A percentile compares a stretch with the other conserved stretches of the same genome.
These are phyloP conservation scores for Xenotilapia flavipinnis DNA, from an alignment of 2,113 vertebrate genomes.

Conservation along the genomic window DNA sequence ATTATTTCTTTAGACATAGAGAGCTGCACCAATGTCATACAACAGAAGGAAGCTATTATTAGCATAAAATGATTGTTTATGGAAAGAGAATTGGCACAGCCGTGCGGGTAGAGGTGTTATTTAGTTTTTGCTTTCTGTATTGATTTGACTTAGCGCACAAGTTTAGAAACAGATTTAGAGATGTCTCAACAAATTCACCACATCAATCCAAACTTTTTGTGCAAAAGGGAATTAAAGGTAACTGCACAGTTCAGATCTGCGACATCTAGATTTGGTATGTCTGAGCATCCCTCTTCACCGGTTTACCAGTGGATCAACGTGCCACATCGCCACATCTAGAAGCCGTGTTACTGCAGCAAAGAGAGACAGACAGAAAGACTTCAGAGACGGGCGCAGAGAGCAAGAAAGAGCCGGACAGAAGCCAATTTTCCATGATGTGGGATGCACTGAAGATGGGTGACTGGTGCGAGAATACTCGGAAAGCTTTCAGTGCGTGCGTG, in stretches of 20 bases:
- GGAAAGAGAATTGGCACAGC: neutral
- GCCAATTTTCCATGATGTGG: slow-evolving; percentile 96
- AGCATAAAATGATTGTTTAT: neutral
- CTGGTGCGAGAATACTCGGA: slow-evolving; percentile 74
- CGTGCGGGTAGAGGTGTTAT: neutral
- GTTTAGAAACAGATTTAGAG: neutral
- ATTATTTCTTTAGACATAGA: neutral
- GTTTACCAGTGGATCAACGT: neutral
- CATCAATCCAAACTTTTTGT: neutral
- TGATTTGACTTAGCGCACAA: neutral
- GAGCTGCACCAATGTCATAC: neutral
- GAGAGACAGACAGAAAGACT: slow-evolving; percentile 12
- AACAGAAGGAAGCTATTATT: neutral
- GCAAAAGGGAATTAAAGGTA: neutral
- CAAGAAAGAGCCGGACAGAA: slow-evolving; percentile 23
- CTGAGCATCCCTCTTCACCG: neutral
- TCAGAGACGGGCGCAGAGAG: neutral
- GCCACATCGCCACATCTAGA: neutral
- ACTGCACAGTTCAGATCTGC: neutral
- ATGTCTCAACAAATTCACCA: neutral
- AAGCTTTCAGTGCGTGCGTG: slow-evolving; percentile 44
- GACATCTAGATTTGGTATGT: neutral
- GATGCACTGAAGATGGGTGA: slow-evolving; percentile 73
- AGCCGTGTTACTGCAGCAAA: neutral
- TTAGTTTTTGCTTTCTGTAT: neutral